Percentiles rank a stretch among this genome's conserved stretches.
These are phyloP conservation scores for Crioceris asparagi DNA, from an alignment of 2,888 invertebrate genomes.

Conservation along the genomic window DNA sequence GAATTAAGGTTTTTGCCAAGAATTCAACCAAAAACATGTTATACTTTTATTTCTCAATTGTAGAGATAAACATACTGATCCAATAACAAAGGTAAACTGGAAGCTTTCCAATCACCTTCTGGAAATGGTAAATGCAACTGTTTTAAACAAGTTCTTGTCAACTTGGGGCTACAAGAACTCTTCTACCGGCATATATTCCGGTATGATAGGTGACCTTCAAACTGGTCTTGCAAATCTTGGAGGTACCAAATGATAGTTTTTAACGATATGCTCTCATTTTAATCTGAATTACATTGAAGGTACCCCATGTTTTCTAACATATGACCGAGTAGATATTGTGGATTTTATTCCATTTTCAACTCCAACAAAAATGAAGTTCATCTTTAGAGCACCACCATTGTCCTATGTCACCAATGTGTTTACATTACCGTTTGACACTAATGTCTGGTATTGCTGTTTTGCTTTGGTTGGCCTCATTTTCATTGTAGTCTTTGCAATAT, in stretches of 20 bases:
- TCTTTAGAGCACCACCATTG: constrained; percentile 45
- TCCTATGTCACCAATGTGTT: constrained; percentile 57
- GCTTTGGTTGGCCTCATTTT: constrained; percentile 31
- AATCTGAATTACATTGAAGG: constrained; percentile 25
- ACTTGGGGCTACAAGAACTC: constrained; percentile 46
- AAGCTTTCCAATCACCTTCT: constrained; percentile 44
- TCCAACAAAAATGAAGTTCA: constrained; percentile 40
- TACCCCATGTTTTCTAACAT: constrained; percentile 35
- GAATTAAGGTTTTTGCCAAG: no score
- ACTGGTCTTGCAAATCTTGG: constrained; percentile 46
- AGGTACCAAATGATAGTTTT: constrained; percentile 36
- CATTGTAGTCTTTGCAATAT: constrained; percentile 24
- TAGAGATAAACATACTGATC: constrained; percentile 27
- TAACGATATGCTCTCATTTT: not conserved
- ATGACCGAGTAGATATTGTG: constrained; percentile 32
- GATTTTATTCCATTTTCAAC: constrained; percentile 49
- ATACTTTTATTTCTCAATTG: no score
- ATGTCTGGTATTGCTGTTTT: constrained; percentile 52
- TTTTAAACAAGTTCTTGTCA: constrained; percentile 39
- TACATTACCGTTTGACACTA: constrained; percentile 49
- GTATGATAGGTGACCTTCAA: constrained; percentile 48
- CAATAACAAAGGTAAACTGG: constrained; percentile 48
- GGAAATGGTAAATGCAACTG: constrained; percentile 45
- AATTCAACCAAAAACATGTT: no score
- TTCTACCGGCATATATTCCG: constrained; percentile 42